A percentile compares a stretch with the other conserved stretches of the same genome.
phyloP scores from a whole-genome alignment of 2,113 vertebrate genomes.

The Semnornis frantzii region DNA sequence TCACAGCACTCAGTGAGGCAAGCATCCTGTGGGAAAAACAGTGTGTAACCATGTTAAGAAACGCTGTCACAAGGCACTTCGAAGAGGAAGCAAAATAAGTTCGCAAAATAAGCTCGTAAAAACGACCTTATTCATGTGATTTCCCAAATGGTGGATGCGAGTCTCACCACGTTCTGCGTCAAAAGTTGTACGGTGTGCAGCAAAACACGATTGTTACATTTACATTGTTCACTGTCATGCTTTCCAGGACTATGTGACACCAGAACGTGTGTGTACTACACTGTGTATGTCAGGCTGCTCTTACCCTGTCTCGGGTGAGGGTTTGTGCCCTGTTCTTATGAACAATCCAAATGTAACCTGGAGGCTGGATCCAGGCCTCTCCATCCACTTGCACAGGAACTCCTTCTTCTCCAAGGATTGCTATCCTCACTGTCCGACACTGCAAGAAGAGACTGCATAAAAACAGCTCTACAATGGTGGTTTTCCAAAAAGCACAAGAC shows the following conservation, averaged over 20 bases:
- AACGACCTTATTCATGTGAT: background rate
- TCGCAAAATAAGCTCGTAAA: background rate
- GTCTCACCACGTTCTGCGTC: background rate
- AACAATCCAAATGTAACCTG: slow-evolving; percentile 93
- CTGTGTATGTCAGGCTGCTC: background rate
- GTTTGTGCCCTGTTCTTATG: slow-evolving; percentile 98
- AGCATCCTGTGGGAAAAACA: slow-evolving; percentile 8
- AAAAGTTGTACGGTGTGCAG: background rate
- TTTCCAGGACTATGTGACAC: background rate
- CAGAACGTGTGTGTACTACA: rapidly evolving
- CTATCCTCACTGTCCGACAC: slow-evolving; percentile 97
- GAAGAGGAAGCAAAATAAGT: background rate
- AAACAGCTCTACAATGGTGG: background rate
- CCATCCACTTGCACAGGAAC: slow-evolving; percentile 98
- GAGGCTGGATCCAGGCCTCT: slow-evolving; percentile 97
- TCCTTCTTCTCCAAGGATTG: slow-evolving; percentile 94
- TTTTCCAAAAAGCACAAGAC: background rate
- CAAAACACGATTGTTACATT: background rate
- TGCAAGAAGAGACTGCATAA: slow-evolving; percentile 52
- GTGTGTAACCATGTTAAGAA: background rate
- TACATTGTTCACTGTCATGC: background rate
- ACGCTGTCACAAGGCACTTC: background rate
- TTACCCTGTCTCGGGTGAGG: slow-evolving; percentile 93
- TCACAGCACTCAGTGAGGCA: background rate
- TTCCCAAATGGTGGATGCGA: background rate